A percentile compares a stretch with the other conserved stretches of the same genome.
Conservation (phyloP, 2,113 vertebrate genomes). For the Aleadryas rufinucha region DNA sequence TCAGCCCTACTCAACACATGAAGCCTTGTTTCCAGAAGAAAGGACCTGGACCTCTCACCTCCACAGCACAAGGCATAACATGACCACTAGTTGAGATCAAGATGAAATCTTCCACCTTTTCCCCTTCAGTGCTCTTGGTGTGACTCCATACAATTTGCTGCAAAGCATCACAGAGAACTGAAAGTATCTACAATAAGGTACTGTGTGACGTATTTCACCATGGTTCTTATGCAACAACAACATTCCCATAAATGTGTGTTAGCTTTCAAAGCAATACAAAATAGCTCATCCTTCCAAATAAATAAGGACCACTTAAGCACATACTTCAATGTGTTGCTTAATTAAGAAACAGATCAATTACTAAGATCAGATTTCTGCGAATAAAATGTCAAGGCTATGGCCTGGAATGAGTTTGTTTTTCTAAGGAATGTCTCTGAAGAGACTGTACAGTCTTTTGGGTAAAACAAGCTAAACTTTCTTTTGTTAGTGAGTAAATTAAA, state of each 20-base stretch:
- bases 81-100: not conserved
- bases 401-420: not conserved
- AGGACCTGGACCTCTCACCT: not conserved
- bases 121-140: no score
- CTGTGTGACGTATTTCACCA: accelerated
- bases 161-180: not conserved
- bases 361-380: not conserved
- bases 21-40: not conserved
- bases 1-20: not conserved
- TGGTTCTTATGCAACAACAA: not conserved
- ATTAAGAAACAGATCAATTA: not conserved
- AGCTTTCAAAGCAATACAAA: not conserved
- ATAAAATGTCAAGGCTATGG: not conserved
- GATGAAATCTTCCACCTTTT: not conserved
- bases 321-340: not conserved
- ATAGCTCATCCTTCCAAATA: not conserved
- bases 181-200: not conserved
- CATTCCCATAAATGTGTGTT: accelerated
- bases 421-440: not conserved
- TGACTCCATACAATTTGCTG: not conserved
- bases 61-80: not conserved
- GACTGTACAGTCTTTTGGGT: not conserved
- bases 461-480: not conserved
- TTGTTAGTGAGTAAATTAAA: not conserved
- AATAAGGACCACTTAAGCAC: not conserved